phyloP scores from a whole-genome alignment of 2,797 vertebrate species.

The Melanotaenia boesemani region DNA sequence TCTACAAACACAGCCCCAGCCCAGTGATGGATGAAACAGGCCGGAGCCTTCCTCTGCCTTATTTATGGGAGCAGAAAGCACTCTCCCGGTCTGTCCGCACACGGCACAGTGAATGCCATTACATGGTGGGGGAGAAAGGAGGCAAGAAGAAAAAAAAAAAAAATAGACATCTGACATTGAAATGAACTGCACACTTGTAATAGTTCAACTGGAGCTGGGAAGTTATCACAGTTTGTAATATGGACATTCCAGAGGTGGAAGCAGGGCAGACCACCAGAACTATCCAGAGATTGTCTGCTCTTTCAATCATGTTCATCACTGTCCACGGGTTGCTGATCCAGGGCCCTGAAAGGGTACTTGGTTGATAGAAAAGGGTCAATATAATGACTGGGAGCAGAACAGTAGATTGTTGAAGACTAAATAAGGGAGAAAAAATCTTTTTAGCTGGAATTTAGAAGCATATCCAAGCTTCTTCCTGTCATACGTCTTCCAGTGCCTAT shows the following conservation, averaged over 20 bases:
- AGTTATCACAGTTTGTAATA: constrained; percentile 67
- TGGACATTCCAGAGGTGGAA: constrained; percentile 77
- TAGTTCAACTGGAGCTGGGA: constrained; percentile 65
- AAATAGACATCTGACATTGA: constrained; percentile 71
- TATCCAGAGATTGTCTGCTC: constrained; percentile 63
- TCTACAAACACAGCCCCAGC: constrained; percentile 72
- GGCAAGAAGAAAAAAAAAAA: constrained; percentile 5
- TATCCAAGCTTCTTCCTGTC: neutral
- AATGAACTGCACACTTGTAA: constrained; percentile 71
- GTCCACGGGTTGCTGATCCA: constrained; percentile 13
- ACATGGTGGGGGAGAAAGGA: constrained; percentile 31
- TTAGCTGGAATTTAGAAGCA: neutral
- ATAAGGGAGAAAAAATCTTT: neutral
- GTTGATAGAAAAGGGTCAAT: constrained; percentile 1
- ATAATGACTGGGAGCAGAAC: neutral
- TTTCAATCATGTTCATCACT: constrained; percentile 65
- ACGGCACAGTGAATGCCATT: constrained; percentile 66
- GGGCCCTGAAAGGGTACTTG: constrained; percentile 8
- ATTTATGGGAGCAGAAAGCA: constrained; percentile 78
- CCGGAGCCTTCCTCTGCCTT: constrained; percentile 65
- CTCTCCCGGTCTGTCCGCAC: constrained; percentile 61
- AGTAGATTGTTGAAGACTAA: constrained; percentile 8
- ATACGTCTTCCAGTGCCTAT: neutral
- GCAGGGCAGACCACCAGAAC: constrained; percentile 68
- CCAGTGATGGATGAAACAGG: constrained; percentile 82